phyloP scores from a whole-genome alignment of 2,797 vertebrate species.

The Alectoris magna region DNA sequence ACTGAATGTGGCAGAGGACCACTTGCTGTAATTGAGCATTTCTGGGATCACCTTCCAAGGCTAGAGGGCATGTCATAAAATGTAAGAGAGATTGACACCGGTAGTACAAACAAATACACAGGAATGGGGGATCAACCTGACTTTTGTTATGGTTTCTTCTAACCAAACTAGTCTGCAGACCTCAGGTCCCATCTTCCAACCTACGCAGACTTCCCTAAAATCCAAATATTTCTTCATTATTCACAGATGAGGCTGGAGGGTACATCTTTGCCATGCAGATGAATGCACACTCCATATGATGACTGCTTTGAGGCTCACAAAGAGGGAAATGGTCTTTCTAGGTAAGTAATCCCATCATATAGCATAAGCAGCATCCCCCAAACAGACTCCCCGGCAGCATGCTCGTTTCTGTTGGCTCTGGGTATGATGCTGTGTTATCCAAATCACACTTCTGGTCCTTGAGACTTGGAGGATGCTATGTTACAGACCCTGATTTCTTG shows the following conservation, averaged over 20 bases:
- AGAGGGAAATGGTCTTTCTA: background rate
- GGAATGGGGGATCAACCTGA: background rate
- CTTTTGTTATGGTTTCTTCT: background rate
- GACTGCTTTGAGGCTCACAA: background rate
- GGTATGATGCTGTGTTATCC: fast-evolving
- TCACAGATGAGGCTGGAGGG: background rate
- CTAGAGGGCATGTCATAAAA: background rate
- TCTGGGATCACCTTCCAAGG: background rate
- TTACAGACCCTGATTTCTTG: background rate
- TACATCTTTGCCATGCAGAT: background rate
- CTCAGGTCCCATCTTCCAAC: background rate
- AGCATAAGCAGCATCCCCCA: background rate
- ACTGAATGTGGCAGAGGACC: background rate
- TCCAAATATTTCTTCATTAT: background rate
- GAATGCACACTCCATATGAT: too few species aligned
- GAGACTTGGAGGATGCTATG: fast-evolving
- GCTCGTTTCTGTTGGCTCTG: background rate
- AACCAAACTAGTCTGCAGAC: background rate
- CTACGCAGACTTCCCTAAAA: background rate
- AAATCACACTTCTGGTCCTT: background rate
- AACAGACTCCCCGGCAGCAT: background rate
- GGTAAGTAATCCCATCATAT: background rate
- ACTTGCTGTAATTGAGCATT: background rate
- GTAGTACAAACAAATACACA: background rate
- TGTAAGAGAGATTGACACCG: background rate